phyloP scores from a whole-genome alignment of 1,140 invertebrate species.

The Drosophila bocqueti region DNA sequence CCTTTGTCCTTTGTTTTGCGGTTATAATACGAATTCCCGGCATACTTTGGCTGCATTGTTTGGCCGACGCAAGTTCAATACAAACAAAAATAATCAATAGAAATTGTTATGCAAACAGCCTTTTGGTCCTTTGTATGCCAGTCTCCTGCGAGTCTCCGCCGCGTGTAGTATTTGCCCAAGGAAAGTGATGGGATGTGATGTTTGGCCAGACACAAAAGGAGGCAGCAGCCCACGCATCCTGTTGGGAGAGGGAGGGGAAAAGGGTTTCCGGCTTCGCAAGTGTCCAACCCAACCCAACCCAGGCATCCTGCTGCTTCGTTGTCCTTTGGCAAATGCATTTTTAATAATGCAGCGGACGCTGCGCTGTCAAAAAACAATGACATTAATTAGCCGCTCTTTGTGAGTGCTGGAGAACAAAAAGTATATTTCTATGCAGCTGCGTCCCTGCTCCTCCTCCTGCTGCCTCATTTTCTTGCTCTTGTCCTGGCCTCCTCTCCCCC shows the following conservation, averaged over 20 bases:
- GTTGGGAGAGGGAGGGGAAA: conserved; percentile 13
- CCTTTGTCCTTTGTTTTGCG: conserved; percentile 62
- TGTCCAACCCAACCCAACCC: conserved; percentile 5
- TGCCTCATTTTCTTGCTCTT: conserved; percentile 18
- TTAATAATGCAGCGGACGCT: conserved; percentile 69
- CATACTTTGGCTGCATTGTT: conserved; percentile 63
- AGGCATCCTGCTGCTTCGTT: not conserved
- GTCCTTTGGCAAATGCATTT: conserved; percentile 62
- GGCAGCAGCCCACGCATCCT: conserved; percentile 12
- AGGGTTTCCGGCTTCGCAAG: conserved; percentile 28
- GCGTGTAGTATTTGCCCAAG: conserved; percentile 61
- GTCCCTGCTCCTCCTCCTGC: conserved; percentile 19
- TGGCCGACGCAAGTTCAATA: conserved; percentile 37
- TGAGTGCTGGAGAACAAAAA: conserved; percentile 67
- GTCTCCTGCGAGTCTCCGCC: conserved; percentile 10
- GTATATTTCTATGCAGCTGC: conserved; percentile 61
- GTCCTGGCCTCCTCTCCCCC: conserved; percentile 19
- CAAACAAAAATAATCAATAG: conserved; percentile 80
- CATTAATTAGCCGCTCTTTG: conserved; percentile 79
- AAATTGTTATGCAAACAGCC: conserved; percentile 77
- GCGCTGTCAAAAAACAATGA: conserved; percentile 77
- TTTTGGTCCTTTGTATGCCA: conserved; percentile 61
- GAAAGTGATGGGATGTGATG: conserved; percentile 71
- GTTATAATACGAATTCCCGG: conserved; percentile 62
- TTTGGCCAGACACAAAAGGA: conserved; percentile 24